phyloP scores from a whole-genome alignment of 2,888 invertebrate species.

The Tenthredo mesomela region DNA sequence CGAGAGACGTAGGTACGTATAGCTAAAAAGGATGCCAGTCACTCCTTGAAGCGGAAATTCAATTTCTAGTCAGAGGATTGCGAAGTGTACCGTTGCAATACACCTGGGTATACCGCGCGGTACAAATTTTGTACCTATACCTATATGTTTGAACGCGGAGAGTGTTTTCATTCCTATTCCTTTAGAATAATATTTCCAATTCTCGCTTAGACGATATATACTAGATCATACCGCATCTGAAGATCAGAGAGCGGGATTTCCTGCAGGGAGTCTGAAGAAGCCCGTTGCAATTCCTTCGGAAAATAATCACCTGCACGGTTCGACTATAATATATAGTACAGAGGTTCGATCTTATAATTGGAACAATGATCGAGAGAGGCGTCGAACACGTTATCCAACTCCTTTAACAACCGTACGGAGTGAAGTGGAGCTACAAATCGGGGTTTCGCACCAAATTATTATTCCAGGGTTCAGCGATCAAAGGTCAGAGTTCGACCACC shows the following conservation, averaged over 20 bases:
- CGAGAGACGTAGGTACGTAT: not conserved
- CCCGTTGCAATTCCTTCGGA: too few relatives aligned
- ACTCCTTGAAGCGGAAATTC: constrained; percentile 28
- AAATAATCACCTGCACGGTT: not conserved
- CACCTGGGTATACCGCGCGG: not conserved
- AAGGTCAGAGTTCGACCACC: not conserved
- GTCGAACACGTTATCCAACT: not conserved
- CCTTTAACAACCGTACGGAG: not conserved
- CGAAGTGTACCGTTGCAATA: not conserved
- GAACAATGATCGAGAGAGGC: not conserved
- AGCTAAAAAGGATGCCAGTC: constrained; percentile 10
- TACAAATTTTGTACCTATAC: not conserved
- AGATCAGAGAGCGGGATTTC: too few relatives aligned
- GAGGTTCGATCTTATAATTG: not conserved
- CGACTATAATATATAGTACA: too few relatives aligned
- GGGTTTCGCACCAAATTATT: not conserved
- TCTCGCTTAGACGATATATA: not conserved
- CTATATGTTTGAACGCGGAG: too few relatives aligned
- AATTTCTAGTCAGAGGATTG: constrained; percentile 30
- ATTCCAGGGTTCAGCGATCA: not conserved
- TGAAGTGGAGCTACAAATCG: not conserved
- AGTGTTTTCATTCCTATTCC: not conserved
- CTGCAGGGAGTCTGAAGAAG: too few relatives aligned
- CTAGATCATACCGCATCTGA: too few relatives aligned
- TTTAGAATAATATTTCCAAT: not conserved